Base-by-base conservation (phyloP, 2,888 invertebrate species). In the Helicoverpa assulta region DNA sequence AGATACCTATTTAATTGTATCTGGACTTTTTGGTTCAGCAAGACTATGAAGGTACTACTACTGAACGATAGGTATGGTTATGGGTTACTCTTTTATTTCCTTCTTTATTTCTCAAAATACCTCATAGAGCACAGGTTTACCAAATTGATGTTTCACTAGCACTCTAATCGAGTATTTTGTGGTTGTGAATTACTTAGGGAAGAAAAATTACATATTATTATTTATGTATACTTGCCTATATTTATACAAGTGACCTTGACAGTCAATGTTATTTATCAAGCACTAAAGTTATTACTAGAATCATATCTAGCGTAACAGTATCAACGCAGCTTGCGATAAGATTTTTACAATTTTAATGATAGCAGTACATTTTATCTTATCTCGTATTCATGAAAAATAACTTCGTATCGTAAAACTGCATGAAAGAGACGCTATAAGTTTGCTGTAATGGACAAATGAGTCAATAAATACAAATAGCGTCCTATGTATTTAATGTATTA, bases 341-440 rank as follows among this genome's bases (percentile, higher is more conserved):
- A 73, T 60, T 78, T 74, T 16, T 73, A 52, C 40, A 73, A 74
- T 52, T 52, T 50, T 47, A 40, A 29, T 33, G 54, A 67, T 67
- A 37, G 16, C 52, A 59, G 19, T 26, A 62, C 18, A 50, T 56
- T 29, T 19, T 67, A 73, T 78, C 67, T 63, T 78, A 73, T 59
- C 78, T 33, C 3, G 5, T 10, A 56, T 47, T 26, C 50, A 21
- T 65, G 63, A 52, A 73, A 78, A 52, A 18, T 19, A 43, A 54
- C 43, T 37, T 50, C 51, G 21, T 57, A 10, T 43, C 50, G 47
- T 21, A 37, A 73, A 21, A 47, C 14, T 40, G 18, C 52, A 33
- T 70, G 47, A 50, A 61, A 70, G 12, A 29, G 43, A 58, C n/a
- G 2, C n/a, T 60, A 59, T 19, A 26, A 26, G 4, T 26, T 4